phyloP scores from a whole-genome alignment of 2,113 vertebrate genomes.

The Poeciliopsis occidentalis region DNA sequence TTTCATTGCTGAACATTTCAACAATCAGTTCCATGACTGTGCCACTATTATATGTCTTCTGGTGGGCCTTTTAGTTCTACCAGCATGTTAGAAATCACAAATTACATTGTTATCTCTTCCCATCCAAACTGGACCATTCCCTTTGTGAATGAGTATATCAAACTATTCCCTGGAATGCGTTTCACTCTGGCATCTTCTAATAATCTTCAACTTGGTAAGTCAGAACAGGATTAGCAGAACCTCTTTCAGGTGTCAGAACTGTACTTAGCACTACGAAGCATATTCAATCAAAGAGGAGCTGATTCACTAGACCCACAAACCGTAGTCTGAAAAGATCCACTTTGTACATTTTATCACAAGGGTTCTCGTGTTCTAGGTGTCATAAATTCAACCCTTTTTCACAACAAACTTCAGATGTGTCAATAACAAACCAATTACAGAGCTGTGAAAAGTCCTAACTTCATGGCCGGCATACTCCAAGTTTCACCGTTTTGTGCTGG shows the following conservation, averaged over 20 bases:
- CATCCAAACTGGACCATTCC: too few relatives aligned
- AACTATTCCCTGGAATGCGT: neutral
- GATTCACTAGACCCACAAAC: too few relatives aligned
- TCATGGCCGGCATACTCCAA: neutral
- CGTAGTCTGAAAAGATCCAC: too few relatives aligned
- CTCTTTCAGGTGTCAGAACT: too few relatives aligned
- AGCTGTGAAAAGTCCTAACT: neutral
- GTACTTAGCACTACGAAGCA: too few relatives aligned
- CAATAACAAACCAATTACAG: neutral
- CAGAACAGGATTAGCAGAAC: too few relatives aligned
- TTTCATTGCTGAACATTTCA: neutral
- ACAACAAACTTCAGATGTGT: neutral
- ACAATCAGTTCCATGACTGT: neutral
- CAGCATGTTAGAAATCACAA: neutral
- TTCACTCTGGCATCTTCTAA: neutral
- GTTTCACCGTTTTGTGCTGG: neutral
- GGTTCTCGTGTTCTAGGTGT: too few relatives aligned
- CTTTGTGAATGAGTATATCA: neutral
- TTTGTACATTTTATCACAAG: too few relatives aligned
- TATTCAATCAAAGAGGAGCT: too few relatives aligned
- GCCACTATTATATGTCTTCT: neutral
- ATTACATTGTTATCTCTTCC: too few relatives aligned
- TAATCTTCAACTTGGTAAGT: too few relatives aligned
- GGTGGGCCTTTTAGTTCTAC: neutral
- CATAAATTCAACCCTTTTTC: neutral